Conservation (phyloP, 2,888 invertebrate genomes). For the Trachelus stipa region DNA sequence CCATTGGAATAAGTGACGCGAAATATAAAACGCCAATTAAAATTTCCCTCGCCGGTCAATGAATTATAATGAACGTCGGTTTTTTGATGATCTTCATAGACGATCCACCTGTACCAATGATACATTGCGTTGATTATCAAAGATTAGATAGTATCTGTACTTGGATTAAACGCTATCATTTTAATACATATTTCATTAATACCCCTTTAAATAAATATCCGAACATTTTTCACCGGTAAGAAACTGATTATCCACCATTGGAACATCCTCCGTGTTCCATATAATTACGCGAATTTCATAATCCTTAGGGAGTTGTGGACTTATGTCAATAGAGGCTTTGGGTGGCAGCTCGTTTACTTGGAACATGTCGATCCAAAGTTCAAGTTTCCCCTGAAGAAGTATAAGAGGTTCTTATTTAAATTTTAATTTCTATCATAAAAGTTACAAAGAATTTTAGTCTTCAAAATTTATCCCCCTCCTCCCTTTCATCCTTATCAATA, state of each 20-base stretch:
- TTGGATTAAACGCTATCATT: background rate
- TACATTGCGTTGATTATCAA: too few relatives aligned
- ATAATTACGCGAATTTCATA: constrained; percentile 79
- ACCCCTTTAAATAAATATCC: constrained; percentile 83
- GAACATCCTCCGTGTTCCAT: constrained; percentile 75
- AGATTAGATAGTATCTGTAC: background rate
- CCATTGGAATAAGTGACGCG: constrained; percentile 80
- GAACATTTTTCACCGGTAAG: constrained; percentile 79
- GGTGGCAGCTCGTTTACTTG: constrained; percentile 74
- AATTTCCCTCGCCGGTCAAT: constrained; percentile 81
- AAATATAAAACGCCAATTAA: constrained; percentile 93
- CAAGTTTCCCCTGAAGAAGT: constrained; percentile 81
- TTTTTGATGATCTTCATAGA: constrained; percentile 76
- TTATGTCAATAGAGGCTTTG: constrained; percentile 77
- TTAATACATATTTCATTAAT: constrained; percentile 40
- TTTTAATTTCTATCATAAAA: too few relatives aligned
- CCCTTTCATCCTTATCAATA: too few relatives aligned
- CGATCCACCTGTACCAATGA: constrained; percentile 73
- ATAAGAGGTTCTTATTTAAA: background rate
- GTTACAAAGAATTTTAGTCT: too few relatives aligned
- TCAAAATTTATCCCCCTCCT: too few relatives aligned
- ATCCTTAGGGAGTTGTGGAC: constrained; percentile 75
- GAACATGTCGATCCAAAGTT: constrained; percentile 92
- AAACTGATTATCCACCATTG: constrained; percentile 77
- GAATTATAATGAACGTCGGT: constrained; percentile 89